phyloP scores from a whole-genome alignment of 2,797 vertebrate species.

The Kryptolebias ocellatus region DNA sequence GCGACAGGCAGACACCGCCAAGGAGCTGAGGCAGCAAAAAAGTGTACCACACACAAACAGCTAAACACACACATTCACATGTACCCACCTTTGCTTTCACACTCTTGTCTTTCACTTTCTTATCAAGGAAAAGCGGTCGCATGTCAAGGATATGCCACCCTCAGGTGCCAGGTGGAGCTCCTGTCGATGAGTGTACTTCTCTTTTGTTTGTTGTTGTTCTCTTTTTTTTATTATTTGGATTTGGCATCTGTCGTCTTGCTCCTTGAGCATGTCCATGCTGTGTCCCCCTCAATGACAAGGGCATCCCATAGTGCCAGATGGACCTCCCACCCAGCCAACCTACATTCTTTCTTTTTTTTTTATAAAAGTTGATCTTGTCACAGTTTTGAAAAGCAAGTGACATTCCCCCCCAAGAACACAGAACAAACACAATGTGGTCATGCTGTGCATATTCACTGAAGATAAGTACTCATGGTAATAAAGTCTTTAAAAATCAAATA shows the following conservation, averaged over 20 bases:
- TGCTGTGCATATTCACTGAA: slow-evolving; percentile 42
- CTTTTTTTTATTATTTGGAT: slow-evolving; percentile 11
- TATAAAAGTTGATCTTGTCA: slow-evolving; percentile 73
- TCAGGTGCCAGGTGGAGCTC: slow-evolving; percentile 70
- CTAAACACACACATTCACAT: slow-evolving; percentile 39
- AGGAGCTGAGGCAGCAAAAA: slow-evolving; percentile 79
- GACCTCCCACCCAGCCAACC: slow-evolving; percentile 68
- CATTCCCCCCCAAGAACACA: slow-evolving; percentile 35
- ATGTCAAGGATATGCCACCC: slow-evolving; percentile 70
- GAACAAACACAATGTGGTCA: slow-evolving; percentile 43
- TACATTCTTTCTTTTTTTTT: slow-evolving; percentile 36
- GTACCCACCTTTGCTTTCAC: slow-evolving; percentile 41
- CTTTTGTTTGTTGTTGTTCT: slow-evolving; percentile 32
- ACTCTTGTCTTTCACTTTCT: slow-evolving; percentile 53
- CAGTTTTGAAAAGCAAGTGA: slow-evolving; percentile 65
- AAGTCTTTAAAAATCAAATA: not conserved
- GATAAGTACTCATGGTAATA: not conserved
- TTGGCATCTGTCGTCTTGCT: slow-evolving; percentile 77
- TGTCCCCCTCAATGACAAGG: slow-evolving; percentile 74
- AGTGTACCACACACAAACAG: slow-evolving; percentile 49
- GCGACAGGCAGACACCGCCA: slow-evolving; percentile 65
- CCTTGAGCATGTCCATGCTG: slow-evolving; percentile 68
- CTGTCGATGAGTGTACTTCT: slow-evolving; percentile 44
- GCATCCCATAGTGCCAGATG: slow-evolving; percentile 80
- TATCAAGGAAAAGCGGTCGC: slow-evolving; percentile 53